A percentile compares a stretch with the other conserved stretches of the same genome.
Conservation (phyloP, 2,113 vertebrate species). For the Garra rufa region DNA sequence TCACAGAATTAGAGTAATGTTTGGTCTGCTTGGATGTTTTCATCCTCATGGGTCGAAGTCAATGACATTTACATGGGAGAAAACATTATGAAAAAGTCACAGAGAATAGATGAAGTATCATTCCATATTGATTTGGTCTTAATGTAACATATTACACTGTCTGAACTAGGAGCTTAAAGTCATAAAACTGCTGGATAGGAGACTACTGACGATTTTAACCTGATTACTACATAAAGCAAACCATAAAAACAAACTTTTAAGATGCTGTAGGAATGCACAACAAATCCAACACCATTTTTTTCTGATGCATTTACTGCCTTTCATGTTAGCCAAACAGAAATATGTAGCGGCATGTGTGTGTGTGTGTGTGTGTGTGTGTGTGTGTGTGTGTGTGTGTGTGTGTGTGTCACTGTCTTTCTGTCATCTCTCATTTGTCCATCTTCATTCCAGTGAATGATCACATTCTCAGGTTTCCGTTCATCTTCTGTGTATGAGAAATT, state of each 20-base stretch:
- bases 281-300: too few relatives aligned
- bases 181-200: neutral
- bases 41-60: neutral
- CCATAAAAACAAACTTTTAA: too few relatives aligned
- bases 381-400: too few relatives aligned
- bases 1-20: neutral
- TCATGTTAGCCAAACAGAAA: too few relatives aligned
- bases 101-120: neutral
- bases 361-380: too few relatives aligned
- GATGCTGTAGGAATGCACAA: too few relatives aligned
- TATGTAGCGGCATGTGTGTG: too few relatives aligned
- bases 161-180: neutral
- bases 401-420: conserved; percentile 53
- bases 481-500: conserved; percentile 57
- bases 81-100: neutral
- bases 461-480: conserved; percentile 56
- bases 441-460: conserved; percentile 66
- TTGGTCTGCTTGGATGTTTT: neutral
- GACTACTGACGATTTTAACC: conserved; percentile 19
- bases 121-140: conserved; percentile 2
- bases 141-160: neutral
- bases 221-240: conserved; percentile 9
- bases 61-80: neutral
- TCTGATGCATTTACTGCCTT: too few relatives aligned
- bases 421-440: conserved; percentile 68